Conservation (phyloP, 2,888 invertebrate species). For the Synergus japonicus region DNA sequence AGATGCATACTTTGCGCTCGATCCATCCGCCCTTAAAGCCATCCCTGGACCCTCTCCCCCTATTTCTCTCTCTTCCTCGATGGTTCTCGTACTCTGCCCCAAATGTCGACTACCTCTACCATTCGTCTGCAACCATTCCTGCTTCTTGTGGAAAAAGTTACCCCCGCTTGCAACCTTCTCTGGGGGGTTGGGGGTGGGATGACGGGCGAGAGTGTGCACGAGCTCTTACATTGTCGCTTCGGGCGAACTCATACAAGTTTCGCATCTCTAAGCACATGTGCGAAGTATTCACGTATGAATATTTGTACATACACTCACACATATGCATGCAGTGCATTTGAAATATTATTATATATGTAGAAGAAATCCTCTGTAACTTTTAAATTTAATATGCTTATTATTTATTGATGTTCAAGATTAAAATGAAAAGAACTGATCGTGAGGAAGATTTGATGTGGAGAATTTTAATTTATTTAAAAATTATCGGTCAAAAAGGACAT, state of each 20-base stretch:
- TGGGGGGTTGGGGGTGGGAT: conserved; percentile 49
- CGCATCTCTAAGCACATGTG: conserved; percentile 43
- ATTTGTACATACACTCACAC: no score
- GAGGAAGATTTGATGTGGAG: no score
- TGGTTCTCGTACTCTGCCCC: conserved; percentile 46
- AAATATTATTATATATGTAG: no score
- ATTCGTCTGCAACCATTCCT: conserved; percentile 48
- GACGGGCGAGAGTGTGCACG: conserved; percentile 61
- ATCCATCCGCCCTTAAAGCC: conserved; percentile 50
- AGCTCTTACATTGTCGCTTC: conserved; percentile 65
- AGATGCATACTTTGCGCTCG: conserved; percentile 37
- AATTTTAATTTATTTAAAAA: no score
- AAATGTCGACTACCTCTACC: conserved; percentile 47
- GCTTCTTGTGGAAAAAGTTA: conserved; percentile 50
- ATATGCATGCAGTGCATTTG: no score
- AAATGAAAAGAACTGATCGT: no score
- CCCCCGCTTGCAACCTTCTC: conserved; percentile 55
- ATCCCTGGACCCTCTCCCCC: conserved; percentile 46
- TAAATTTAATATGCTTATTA: background rate
- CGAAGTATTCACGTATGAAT: background rate
- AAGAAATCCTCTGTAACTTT: background rate
- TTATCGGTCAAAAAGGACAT: no score
- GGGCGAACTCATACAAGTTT: conserved; percentile 58
- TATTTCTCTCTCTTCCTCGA: conserved; percentile 46
- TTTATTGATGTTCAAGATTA: background rate